phyloP scores from a whole-genome alignment of 2,888 invertebrate genomes.

The Ctenicera cuprea region DNA sequence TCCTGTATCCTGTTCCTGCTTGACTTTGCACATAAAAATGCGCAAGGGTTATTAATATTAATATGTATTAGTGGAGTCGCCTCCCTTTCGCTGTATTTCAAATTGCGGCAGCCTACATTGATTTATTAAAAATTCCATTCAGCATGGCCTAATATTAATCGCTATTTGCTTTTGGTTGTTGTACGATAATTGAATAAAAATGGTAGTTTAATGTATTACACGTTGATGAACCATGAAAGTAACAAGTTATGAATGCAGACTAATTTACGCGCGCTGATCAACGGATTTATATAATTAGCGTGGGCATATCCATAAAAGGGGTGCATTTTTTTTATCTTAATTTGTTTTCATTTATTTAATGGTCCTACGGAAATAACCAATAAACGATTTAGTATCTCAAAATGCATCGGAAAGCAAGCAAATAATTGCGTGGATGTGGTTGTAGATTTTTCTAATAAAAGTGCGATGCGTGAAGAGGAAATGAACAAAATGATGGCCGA shows the following conservation, averaged over 20 bases:
- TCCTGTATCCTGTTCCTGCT: slow-evolving; percentile 42
- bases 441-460: no score
- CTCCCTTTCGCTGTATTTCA: slow-evolving; percentile 49
- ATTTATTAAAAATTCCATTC: slow-evolving; percentile 50
- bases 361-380: no score
- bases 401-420: no score
- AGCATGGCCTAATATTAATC: slow-evolving; percentile 37
- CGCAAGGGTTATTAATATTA: slow-evolving; percentile 49
- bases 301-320: background rate
- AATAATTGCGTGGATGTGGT: no score
- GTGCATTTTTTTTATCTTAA: background rate
- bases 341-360: no score
- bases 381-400: no score
- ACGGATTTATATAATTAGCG: slow-evolving; percentile 5
- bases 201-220: slow-evolving; percentile 26
- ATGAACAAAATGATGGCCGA: slow-evolving; percentile 1
- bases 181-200: slow-evolving; percentile 43
- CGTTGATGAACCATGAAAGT: slow-evolving; percentile 20
- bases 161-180: slow-evolving; percentile 41
- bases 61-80: slow-evolving; percentile 42
- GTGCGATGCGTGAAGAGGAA: slow-evolving; percentile 10
- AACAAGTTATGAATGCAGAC: slow-evolving; percentile 6
- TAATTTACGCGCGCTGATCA: slow-evolving; percentile 3
- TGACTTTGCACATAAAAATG: slow-evolving; percentile 42
- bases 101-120: slow-evolving; percentile 37